A percentile compares a stretch with the other conserved stretches of the same genome.
These are phyloP conservation scores for Schizothorax lantsangensis DNA, from an alignment of 2,797 vertebrate genomes.

Conservation along the genomic window DNA sequence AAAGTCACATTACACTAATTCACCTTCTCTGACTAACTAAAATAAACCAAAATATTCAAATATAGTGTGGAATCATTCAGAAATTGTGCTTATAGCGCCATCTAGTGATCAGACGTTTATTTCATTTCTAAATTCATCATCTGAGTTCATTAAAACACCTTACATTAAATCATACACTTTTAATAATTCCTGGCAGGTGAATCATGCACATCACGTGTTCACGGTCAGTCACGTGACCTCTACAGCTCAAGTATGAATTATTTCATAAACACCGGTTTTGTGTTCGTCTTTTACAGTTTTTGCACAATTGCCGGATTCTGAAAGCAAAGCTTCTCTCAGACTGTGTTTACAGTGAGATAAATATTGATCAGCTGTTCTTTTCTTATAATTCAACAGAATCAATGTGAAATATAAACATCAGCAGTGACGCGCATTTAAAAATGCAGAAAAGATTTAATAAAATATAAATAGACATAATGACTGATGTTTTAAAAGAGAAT, in stretches of 20 bases:
- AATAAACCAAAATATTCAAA: neutral
- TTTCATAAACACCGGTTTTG: neutral
- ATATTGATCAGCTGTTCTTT: slow-evolving; percentile 84
- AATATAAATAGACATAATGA: neutral
- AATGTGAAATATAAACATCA: slow-evolving; percentile 78
- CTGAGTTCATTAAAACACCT: neutral
- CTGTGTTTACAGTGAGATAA: slow-evolving; percentile 88
- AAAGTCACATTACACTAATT: too few relatives aligned
- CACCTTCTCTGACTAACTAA: neutral
- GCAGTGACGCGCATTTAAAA: neutral
- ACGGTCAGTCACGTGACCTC: neutral
- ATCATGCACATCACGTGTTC: neutral
- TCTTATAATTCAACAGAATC: slow-evolving; percentile 82
- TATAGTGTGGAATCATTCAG: neutral
- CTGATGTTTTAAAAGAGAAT: neutral
- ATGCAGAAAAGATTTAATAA: neutral
- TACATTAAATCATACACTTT: neutral
- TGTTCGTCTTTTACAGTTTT: slow-evolving; percentile 44
- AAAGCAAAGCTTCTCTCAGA: slow-evolving; percentile 89
- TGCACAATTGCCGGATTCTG: slow-evolving; percentile 92
- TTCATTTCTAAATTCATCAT: neutral
- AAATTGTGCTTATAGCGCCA: slow-evolving; percentile 10
- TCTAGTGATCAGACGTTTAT: slow-evolving; percentile 8
- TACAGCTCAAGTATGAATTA: neutral
- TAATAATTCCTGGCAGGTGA: neutral